Base-by-base conservation (phyloP, 2,113 vertebrate genomes). In the Chionomys nivalis region DNA sequence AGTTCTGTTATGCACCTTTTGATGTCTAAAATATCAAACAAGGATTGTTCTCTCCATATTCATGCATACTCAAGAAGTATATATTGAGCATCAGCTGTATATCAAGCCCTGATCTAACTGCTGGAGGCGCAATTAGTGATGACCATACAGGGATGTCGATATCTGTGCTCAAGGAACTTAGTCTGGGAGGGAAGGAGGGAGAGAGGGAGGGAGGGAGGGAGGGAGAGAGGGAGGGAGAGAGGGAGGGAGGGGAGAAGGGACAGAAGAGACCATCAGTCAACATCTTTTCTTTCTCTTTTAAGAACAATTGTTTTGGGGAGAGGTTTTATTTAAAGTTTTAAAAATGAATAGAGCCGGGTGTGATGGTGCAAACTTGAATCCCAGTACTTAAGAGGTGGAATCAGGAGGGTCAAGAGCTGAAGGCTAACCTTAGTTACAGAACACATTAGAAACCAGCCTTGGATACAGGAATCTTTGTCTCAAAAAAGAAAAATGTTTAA, bases 191-290 rank as follows among this genome's bases (percentile, higher is more conserved):
- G 19, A 21, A 0, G 6, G 19, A 58, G 65, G 75, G 73, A 58
- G 17, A 31, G 12, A 52, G 49, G 58, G 19, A 21, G 0, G 6
- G 19, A 58, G 65, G 75, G 73, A 77, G 0, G 3, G 55, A 44
- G 44, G 3, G 33, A 58, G 7, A 11, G 9, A 73, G 61, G 58
- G n/a, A n/a, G 44, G 12, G 39, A 58, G 17, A 31, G 12, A 52
- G 49, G 58, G 19, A 21, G 0, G 6, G 19, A 58, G 65, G 75
- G 73, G 72, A 0, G 3, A 47, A 44, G 44, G 3, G 33, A 58
- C 9, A 11, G 9, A 73, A 52, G 58, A 87, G 49, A 93, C 13
- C 10, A 78, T 55, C 31, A 66, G 52, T 39, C 14, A 88, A 31
- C 14, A 21, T 42, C 8, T n/a, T 73, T 83, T 88, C 26, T 42